Percentiles rank a stretch among this genome's conserved stretches.
These are phyloP conservation scores for Struthio camelus DNA, from an alignment of 2,113 vertebrate species.

Conservation along the genomic window DNA sequence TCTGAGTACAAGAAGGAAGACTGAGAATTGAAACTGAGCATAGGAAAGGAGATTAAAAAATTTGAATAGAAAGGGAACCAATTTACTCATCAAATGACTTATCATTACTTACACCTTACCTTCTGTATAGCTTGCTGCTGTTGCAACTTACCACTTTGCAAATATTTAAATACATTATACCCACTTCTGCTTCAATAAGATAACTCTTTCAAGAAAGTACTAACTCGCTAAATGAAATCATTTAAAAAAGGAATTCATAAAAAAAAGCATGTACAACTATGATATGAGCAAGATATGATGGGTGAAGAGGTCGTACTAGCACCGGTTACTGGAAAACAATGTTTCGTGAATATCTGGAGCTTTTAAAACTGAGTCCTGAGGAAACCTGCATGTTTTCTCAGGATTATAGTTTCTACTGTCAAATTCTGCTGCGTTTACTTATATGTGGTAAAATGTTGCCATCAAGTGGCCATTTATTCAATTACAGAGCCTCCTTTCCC, in stretches of 20 bases:
- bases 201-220: too few species aligned
- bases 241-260: neutral
- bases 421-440: neutral
- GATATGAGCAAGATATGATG: fast-evolving
- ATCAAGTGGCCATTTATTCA: slow-evolving; percentile 50
- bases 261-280: fast-evolving
- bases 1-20: neutral
- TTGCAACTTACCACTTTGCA: fast-evolving
- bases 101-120: fast-evolving
- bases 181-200: too few species aligned
- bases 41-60: neutral
- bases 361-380: neutral
- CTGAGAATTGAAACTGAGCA: neutral
- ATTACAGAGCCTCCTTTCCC: neutral
- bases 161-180: neutral
- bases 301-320: neutral
- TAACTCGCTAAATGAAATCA: neutral
- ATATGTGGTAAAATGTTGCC: slow-evolving; percentile 58
- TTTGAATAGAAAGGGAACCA: neutral
- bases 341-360: too few species aligned
- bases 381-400: neutral
- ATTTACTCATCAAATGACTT: neutral
- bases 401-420: neutral
- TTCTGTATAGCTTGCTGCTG: neutral
- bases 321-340: neutral